Base-by-base conservation (phyloP, 2,888 invertebrate genomes). In the Zele albiditarsus region DNA sequence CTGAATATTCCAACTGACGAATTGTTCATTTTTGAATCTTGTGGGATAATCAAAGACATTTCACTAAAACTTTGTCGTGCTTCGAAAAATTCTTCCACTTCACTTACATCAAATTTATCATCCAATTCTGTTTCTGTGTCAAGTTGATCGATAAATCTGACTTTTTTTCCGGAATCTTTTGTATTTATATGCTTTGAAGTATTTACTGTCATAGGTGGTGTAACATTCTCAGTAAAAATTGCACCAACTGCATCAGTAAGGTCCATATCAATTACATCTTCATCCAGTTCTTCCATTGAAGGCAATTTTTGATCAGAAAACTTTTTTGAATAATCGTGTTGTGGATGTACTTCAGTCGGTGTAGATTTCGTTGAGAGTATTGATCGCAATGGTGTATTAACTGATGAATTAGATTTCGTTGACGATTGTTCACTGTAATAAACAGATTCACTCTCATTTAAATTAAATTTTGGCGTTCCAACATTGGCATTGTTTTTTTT, bases 131-230 rank as follows among this genome's bases (percentile, higher is more conserved):
- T 63, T 8, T 75, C 71, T 1, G 60, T 25, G 12, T 81, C 75
- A 23, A 78, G 77, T 57, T 85, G 78, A 79, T 86, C 85, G 0
- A 84, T 85, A 71, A 86, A 86, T 33, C 86, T 76, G 0, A 86
- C 86, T 66, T 75, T 83, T 57, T 85, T 86, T 3, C 73, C 23
- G 0, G 80, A 80, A 10, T 84, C 82, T 27, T 74, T 75, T 1
- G 23, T 42, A 0, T 65, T 73, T 6, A 25, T 76, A n/a, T 25
- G n/a, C 8, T n/a, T 58, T 38, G 38, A 71, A 1, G 16, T 20
- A 16, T 33, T 42, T 2, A 5, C 25, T 5, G 46, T 8, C 6
- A 12, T 6, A n/a, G 72, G 23, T 23, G n/a, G 23, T 63, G 16
- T 63, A n/a, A 16, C 20, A 28, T 74, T 62, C 3, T 71, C 71